A percentile compares a stretch with the other conserved stretches of the same genome.
Evolutionary conservation across 1,140 invertebrate species (phyloP).

Genomic region (Heliconius himera): DNA sequence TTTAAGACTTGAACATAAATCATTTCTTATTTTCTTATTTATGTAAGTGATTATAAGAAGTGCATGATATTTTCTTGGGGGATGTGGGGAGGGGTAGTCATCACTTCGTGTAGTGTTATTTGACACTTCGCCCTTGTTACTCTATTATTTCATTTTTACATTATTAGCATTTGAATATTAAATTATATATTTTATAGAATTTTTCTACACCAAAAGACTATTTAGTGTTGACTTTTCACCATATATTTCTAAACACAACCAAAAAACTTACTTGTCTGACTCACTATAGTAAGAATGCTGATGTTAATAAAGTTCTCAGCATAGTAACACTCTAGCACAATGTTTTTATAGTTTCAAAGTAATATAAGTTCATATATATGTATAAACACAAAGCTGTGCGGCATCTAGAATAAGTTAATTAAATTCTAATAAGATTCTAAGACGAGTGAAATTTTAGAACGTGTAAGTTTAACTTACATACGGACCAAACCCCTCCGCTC

Average conservation of each 20-base stretch:
- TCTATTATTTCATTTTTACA: too few relatives aligned
- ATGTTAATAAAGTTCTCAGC: slow-evolving; percentile 13
- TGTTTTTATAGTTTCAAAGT: slow-evolving; percentile 18
- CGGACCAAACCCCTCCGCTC: slow-evolving; percentile 61
- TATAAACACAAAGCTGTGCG: not conserved
- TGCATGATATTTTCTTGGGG: too few relatives aligned
- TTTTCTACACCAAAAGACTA: too few relatives aligned
- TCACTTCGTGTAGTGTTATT: not conserved
- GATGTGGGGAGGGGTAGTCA: too few relatives aligned
- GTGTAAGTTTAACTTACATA: slow-evolving; percentile 56
- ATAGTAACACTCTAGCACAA: not conserved
- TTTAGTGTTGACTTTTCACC: too few relatives aligned
- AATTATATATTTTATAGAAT: too few relatives aligned
- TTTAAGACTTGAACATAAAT: not conserved
- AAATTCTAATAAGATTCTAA: slow-evolving; percentile 65
- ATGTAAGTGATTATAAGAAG: too few relatives aligned
- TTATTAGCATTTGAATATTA: too few relatives aligned
- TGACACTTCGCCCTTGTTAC: too few relatives aligned
- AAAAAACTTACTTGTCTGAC: not conserved
- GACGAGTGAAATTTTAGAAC: slow-evolving; percentile 52
- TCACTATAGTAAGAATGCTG: not conserved
- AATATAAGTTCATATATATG: slow-evolving; percentile 7
- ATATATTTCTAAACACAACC: not conserved
- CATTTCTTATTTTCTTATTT: not conserved
- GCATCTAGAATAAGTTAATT: slow-evolving; percentile 38